These are phyloP conservation scores for Amphipyra berbera DNA, from an alignment of 2,888 invertebrate species.

Conservation along the genomic window DNA sequence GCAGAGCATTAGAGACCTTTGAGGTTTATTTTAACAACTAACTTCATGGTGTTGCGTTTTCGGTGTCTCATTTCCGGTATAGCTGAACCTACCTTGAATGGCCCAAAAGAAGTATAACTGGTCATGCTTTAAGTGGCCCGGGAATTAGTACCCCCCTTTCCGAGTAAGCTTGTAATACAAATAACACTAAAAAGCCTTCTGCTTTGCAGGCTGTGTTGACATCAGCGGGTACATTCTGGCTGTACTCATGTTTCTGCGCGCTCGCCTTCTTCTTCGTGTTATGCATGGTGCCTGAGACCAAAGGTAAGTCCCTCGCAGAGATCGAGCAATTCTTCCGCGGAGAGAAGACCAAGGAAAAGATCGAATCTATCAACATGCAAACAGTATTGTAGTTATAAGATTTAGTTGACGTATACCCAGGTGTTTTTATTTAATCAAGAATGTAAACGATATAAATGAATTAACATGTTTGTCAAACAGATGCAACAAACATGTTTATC, in stretches of 20 bases:
- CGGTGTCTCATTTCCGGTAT: too few species aligned
- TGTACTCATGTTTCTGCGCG: slow-evolving; percentile 87
- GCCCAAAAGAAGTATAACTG: too few species aligned
- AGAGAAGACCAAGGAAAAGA: slow-evolving; percentile 57
- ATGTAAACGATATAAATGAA: not conserved
- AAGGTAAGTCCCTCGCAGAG: slow-evolving; percentile 92
- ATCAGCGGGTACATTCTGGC: slow-evolving; percentile 89
- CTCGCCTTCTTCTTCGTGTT: slow-evolving; percentile 88
- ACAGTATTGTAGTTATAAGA: slow-evolving; percentile 52
- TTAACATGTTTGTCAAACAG: too few species aligned
- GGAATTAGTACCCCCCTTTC: too few species aligned
- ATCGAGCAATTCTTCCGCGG: slow-evolving; percentile 88
- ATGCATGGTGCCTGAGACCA: slow-evolving; percentile 91
- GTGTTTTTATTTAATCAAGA: slow-evolving; percentile 8
- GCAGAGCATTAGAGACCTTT: too few species aligned
- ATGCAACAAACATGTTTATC: too few species aligned
- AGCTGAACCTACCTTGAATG: too few species aligned
- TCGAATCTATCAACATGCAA: slow-evolving; percentile 65
- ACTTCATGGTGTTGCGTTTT: too few species aligned
- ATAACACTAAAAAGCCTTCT: not conserved
- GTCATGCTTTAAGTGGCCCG: too few species aligned
- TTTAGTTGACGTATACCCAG: not conserved
- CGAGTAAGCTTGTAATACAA: too few species aligned
- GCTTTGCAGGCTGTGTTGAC: slow-evolving; percentile 78
- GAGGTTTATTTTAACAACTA: too few species aligned